These are phyloP conservation scores for Tenthredo mesomela DNA, from an alignment of 2,888 invertebrate species.

Conservation along the genomic window DNA sequence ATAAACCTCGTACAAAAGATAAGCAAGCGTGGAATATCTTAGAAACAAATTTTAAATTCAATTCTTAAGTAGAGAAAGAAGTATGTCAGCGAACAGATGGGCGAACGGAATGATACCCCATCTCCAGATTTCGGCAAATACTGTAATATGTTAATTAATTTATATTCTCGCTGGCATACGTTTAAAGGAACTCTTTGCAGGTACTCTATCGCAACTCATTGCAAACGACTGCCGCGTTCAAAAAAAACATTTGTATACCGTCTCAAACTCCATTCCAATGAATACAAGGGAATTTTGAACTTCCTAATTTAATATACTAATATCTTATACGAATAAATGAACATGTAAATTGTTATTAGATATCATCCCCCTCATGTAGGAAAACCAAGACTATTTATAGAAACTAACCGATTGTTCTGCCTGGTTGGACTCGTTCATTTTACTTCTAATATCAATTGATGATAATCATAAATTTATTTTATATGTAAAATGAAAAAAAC, in stretches of 20 bases:
- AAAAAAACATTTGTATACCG: constrained; percentile 30
- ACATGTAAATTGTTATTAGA: constrained; percentile 31
- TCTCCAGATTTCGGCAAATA: not conserved
- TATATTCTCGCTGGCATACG: not conserved
- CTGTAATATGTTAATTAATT: not conserved
- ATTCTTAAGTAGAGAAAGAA: not conserved
- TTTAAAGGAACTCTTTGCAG: not conserved
- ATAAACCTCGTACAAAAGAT: not conserved
- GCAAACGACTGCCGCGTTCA: not conserved
- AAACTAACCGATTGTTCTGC: constrained; percentile 12
- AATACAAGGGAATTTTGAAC: constrained; percentile 31
- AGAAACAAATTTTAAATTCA: constrained; percentile 2
- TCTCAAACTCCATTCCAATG: constrained; percentile 43
- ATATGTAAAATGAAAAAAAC: constrained; percentile 38
- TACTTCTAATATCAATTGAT: constrained; percentile 24
- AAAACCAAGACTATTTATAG: not conserved
- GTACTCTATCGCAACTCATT: not conserved
- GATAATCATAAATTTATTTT: constrained; percentile 40
- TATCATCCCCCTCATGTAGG: constrained; percentile 18
- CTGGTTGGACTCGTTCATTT: constrained; percentile 22
- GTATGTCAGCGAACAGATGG: not conserved
- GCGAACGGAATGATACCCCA: not conserved
- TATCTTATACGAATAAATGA: constrained; percentile 31
- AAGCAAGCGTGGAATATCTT: not conserved
- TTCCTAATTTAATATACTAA: constrained; percentile 27